phyloP scores from a whole-genome alignment of 2,113 vertebrate species.

The Irena cyanogastra region DNA sequence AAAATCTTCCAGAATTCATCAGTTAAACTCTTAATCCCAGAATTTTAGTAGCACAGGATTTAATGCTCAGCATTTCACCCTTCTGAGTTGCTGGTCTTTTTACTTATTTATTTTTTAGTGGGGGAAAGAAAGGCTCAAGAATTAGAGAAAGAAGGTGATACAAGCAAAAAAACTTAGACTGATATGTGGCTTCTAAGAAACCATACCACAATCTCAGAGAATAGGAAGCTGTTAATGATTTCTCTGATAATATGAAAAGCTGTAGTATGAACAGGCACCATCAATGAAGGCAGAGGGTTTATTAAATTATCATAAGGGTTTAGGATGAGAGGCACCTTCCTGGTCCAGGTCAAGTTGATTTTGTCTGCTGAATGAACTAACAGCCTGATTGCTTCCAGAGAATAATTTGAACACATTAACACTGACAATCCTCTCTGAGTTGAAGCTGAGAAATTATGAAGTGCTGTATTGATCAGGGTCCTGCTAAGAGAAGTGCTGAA shows the following conservation, averaged over 20 bases:
- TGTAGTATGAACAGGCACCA: neutral
- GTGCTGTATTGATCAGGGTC: neutral
- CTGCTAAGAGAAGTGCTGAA: neutral
- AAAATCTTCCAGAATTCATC: neutral
- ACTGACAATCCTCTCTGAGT: neutral
- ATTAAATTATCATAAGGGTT: neutral
- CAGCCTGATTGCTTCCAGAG: neutral
- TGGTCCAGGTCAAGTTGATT: neutral
- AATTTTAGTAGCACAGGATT: neutral
- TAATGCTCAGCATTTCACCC: neutral
- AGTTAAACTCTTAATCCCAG: neutral
- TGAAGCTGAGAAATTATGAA: neutral
- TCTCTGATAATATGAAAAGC: neutral
- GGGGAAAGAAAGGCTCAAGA: neutral
- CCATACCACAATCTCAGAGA: neutral
- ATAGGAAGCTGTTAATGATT: neutral
- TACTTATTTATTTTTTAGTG: neutral
- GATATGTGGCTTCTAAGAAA: neutral
- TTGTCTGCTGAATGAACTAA: neutral
- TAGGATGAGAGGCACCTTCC: neutral
- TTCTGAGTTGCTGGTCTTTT: neutral
- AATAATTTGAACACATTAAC: neutral
- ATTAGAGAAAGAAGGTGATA: neutral
- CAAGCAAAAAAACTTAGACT: neutral
- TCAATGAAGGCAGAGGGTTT: neutral